A percentile compares a stretch with the other conserved stretches of the same genome.
Conservation (phyloP, 1,140 invertebrate species). For the Liolophura sinensis region DNA sequence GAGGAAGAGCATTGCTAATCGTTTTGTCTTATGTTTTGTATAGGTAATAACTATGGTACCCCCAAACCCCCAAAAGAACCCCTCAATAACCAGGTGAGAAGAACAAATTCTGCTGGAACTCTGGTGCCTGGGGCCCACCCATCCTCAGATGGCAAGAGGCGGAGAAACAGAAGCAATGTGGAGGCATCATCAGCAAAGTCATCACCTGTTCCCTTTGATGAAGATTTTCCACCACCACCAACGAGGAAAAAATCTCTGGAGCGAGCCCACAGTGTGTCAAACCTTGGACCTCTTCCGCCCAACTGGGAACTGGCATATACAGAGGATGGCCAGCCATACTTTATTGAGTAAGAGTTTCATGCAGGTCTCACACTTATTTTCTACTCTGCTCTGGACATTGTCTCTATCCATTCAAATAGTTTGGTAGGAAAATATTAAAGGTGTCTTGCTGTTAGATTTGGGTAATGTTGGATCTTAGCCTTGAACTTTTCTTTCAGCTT, state of each 20-base stretch:
- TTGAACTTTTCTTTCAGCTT: too few species aligned
- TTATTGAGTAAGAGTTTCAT: constrained; percentile 83
- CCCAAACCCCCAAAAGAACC: constrained; percentile 60
- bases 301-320: constrained; percentile 98
- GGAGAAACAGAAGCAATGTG: constrained; percentile 64
- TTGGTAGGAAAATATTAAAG: neutral
- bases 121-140: constrained; percentile 62
- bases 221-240: constrained; percentile 35
- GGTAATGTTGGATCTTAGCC: too few species aligned
- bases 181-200: constrained; percentile 39
- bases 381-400: neutral
- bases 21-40: constrained; percentile 11
- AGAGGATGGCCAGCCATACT: constrained; percentile 94
- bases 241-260: constrained; percentile 43
- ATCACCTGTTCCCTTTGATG: constrained; percentile 29
- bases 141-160: constrained; percentile 65
- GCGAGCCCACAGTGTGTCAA: constrained; percentile 33
- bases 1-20: too few species aligned
- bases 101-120: constrained; percentile 47
- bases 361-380: neutral
- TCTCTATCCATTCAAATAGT: neutral
- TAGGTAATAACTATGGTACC: constrained; percentile 62
- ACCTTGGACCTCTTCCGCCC: constrained; percentile 85
- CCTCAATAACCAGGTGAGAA: constrained; percentile 33
- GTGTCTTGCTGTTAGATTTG: neutral